Conservation (phyloP, 2,888 invertebrate genomes). For the Blera fallax region DNA sequence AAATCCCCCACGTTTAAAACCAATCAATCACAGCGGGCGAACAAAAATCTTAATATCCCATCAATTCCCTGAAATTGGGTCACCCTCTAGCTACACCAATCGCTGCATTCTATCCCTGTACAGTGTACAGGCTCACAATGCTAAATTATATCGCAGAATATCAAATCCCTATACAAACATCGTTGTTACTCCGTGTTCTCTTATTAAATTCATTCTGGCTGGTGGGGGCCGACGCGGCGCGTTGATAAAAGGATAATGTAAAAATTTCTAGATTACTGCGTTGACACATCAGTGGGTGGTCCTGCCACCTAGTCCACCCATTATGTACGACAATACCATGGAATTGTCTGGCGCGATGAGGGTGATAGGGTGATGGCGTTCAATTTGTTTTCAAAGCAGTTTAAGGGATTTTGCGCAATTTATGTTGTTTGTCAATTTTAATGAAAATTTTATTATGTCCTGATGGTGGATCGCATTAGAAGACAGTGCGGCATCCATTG, state of each 20-base stretch:
- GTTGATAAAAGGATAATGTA: constrained; percentile 66
- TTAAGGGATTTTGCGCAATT: constrained; percentile 76
- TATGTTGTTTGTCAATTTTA: constrained; percentile 76
- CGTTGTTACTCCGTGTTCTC: constrained; percentile 44
- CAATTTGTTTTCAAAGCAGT: constrained; percentile 76
- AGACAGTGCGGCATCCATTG: constrained; percentile 37
- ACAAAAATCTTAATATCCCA: constrained; percentile 59
- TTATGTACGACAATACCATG: constrained; percentile 10
- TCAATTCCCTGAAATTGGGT: constrained; percentile 43
- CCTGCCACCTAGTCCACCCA: background rate
- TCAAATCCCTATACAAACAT: constrained; percentile 71
- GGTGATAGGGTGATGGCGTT: constrained; percentile 59
- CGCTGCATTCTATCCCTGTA: background rate
- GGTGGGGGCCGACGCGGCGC: background rate
- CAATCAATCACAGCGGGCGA: constrained; percentile 59
- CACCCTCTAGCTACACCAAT: background rate
- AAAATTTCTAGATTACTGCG: constrained; percentile 70
- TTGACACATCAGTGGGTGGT: constrained; percentile 68
- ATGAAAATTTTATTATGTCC: constrained; percentile 75
- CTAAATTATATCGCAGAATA: constrained; percentile 74
- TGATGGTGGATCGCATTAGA: constrained; percentile 59
- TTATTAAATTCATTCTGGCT: constrained; percentile 53
- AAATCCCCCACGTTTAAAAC: constrained; percentile 51
- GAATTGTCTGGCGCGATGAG: constrained; percentile 10
- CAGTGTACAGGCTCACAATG: constrained; percentile 71